These are phyloP conservation scores for Phaenicophaeus curvirostris DNA, from an alignment of 2,797 vertebrate genomes.

Conservation along the genomic window DNA sequence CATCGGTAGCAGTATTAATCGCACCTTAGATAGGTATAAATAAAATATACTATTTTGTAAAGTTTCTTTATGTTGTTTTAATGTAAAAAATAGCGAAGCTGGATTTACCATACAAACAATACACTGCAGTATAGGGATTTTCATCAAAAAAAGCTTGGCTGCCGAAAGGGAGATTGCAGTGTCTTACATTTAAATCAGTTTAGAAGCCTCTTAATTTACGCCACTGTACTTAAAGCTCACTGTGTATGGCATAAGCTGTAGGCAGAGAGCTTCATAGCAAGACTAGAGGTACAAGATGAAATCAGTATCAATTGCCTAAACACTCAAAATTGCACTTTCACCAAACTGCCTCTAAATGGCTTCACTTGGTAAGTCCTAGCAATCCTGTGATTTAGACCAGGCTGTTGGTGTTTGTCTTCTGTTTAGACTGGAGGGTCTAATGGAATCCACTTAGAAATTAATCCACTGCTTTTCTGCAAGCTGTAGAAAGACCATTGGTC, in stretches of 20 bases:
- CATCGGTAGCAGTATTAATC: background rate
- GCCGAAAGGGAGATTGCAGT: background rate
- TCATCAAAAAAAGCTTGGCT: background rate
- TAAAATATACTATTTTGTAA: background rate
- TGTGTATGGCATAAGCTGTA: background rate
- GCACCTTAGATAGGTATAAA: background rate
- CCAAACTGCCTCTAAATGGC: background rate
- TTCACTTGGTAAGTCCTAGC: background rate
- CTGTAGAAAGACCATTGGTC: background rate
- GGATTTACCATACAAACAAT: background rate
- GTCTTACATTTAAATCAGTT: background rate
- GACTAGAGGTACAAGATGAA: background rate
- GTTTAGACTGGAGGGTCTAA: background rate
- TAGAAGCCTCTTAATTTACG: background rate
- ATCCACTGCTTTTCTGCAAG: background rate
- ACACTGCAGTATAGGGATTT: background rate
- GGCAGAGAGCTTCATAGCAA: background rate
- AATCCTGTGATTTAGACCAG: background rate
- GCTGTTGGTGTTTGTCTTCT: background rate
- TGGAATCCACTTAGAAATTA: background rate
- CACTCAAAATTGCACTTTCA: background rate
- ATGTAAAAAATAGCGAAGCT: background rate
- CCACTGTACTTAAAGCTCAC: background rate
- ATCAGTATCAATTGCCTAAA: background rate
- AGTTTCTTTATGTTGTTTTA: background rate